Percentiles rank a stretch among this genome's conserved stretches.
Conservation (phyloP, 1,140 invertebrate species). For the Drosophila pandora region DNA sequence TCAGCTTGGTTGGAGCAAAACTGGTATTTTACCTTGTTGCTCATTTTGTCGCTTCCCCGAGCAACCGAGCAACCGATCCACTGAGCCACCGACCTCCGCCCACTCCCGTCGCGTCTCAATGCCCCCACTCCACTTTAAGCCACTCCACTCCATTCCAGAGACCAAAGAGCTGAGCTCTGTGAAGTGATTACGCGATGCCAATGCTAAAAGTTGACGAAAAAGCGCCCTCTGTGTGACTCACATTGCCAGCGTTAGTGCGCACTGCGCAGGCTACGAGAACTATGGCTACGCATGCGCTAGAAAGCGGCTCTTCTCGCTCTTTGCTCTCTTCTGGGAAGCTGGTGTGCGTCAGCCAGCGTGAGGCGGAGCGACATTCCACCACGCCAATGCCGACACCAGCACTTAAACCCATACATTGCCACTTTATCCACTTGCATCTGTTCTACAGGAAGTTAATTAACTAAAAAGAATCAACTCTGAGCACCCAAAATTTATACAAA, state of each 20-base stretch:
- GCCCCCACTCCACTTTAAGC: not conserved
- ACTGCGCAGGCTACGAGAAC: slow-evolving; percentile 10
- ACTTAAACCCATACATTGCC: not conserved
- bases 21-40: slow-evolving; percentile 19
- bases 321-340: slow-evolving; percentile 5
- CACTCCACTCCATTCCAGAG: not conserved
- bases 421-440: not conserved
- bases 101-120: not conserved
- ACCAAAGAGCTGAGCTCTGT: slow-evolving; percentile 17
- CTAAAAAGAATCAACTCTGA: not conserved
- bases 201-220: slow-evolving; percentile 9
- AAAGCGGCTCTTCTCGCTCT: slow-evolving; percentile 5
- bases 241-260: slow-evolving; percentile 2
- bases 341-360: too few species aligned
- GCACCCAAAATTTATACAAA: not conserved
- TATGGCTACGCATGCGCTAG: slow-evolving; percentile 1
- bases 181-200: slow-evolving; percentile 34
- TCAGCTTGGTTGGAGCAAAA: slow-evolving; percentile 9
- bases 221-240: not conserved
- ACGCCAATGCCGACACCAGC: not conserved
- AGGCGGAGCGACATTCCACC: not conserved
- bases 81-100: not conserved
- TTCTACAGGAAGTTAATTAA: not conserved
- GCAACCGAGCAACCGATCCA: not conserved
- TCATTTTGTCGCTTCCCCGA: slow-evolving; percentile 1